Base-by-base conservation (phyloP, 2,888 invertebrate genomes). In the Epinotia bilunana region DNA sequence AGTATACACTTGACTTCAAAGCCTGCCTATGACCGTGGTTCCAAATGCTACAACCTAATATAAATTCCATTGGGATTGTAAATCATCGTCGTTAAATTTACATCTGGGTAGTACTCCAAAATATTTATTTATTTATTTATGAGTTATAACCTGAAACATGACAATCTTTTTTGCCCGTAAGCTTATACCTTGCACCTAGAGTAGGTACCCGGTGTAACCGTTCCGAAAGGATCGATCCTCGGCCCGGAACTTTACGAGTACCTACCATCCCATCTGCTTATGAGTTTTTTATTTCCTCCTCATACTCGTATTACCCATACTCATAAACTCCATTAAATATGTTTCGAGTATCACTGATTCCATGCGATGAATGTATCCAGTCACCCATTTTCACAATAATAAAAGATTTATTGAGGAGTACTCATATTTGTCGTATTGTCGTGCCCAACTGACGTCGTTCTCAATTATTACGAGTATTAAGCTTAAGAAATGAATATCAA, bases 231-330 rank as follows among this genome's bases (percentile, higher is more conserved):
- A 67, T 55, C 65, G 53, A 65, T 67, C n/a, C 61, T 63, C 55
- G 23, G 20, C 71, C 4, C 49, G 16, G 13, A 28, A 28, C 68
- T 73, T 73, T 68, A 73, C 57, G 68, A 73, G 62, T 57, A 13
- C 11, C 72, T 57, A 13, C 11, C 72, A 58, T 33, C 68, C 61
- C 68, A 73, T 68, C 62, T 73, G 73, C 68, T 62, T 73, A 57
- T n/a, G 43, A 62, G 68, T 46, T 68, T 62, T 73, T 68, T 67
- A 67, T 57, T 67, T 55, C 62, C 18, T 62, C 62, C 62, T 28
- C 55, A 67, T 62, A 63, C 23, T 28, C 23, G 20, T 1, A 20
- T 1, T 20, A 20, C 62, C 18, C 55, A 61, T 62, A 63, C 23
- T 3, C 23, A 49, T 69, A 74, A 62, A 74, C 62, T 57, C 39